These are phyloP conservation scores for Nymphalis c-album DNA, from an alignment of 2,888 invertebrate species.

Conservation along the genomic window DNA sequence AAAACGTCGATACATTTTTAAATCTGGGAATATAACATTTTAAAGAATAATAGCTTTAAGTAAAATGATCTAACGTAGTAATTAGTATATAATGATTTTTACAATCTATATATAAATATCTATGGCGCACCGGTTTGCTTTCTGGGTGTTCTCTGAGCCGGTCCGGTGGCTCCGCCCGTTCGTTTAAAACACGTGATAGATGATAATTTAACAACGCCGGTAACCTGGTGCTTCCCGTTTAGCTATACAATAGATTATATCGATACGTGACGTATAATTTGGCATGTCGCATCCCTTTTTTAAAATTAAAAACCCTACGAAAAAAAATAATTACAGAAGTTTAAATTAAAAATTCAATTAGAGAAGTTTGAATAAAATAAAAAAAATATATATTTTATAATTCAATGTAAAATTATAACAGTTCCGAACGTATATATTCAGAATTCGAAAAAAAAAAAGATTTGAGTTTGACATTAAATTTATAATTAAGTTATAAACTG, in stretches of 20 bases:
- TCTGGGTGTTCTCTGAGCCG: constrained; percentile 33
- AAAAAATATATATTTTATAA: no score
- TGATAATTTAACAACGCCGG: constrained; percentile 20
- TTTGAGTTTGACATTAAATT: no score
- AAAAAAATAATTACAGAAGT: no score
- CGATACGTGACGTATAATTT: not conserved
- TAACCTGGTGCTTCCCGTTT: constrained; percentile 25
- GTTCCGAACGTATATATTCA: no score
- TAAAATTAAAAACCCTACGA: not conserved
- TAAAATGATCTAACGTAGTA: not conserved
- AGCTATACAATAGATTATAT: not conserved
- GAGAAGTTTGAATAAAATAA: no score
- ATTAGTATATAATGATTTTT: not conserved
- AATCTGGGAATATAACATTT: no score
- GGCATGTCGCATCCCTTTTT: not conserved
- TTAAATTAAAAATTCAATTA: no score
- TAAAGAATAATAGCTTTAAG: not conserved
- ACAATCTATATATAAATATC: constrained; percentile 1
- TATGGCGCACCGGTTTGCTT: constrained; percentile 11
- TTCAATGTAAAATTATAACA: no score
- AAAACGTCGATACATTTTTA: no score
- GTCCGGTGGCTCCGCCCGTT: constrained; percentile 25
- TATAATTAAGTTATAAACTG: no score
- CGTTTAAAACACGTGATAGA: constrained; percentile 27
- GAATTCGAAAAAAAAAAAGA: no score